phyloP scores from a whole-genome alignment of 2,113 vertebrate species.

The Pica pica region DNA sequence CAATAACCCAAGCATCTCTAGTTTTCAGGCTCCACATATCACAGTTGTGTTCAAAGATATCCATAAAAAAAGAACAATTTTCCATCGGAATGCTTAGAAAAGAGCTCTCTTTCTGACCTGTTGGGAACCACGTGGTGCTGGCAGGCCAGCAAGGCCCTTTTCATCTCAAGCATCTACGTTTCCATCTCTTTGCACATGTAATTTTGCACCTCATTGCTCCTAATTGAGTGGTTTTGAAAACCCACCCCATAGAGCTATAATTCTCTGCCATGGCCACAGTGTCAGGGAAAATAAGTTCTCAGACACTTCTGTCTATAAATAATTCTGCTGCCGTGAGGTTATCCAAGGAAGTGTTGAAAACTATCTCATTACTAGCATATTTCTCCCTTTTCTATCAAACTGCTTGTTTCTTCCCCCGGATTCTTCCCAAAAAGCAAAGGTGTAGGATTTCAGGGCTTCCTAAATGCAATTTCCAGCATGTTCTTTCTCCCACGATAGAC shows the following conservation, averaged over 20 bases:
- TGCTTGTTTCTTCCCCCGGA: not conserved
- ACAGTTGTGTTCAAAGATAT: not conserved
- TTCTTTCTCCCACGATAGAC: not conserved
- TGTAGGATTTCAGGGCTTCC: not conserved
- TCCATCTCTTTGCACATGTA: constrained; percentile 9
- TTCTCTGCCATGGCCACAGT: not conserved
- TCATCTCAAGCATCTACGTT: not conserved
- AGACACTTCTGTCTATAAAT: constrained; percentile 41
- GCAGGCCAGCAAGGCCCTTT: not conserved
- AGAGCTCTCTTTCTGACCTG: not conserved
- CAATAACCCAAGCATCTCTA: not conserved
- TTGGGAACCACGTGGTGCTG: not conserved
- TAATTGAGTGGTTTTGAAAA: constrained; percentile 50
- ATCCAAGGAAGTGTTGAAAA: not conserved
- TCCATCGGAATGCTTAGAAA: not conserved
- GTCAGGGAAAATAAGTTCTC: constrained; percentile 14
- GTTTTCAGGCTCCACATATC: not conserved
- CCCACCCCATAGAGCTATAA: not conserved
- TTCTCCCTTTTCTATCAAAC: not conserved
- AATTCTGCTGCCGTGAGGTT: not conserved
- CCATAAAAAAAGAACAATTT: not conserved
- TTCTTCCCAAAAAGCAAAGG: not conserved
- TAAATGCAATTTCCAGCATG: not conserved
- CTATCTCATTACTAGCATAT: not conserved
- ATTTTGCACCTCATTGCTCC: constrained; percentile 62